phyloP scores from a whole-genome alignment of 2,888 invertebrate genomes.

The Lasius fuliginosus region DNA sequence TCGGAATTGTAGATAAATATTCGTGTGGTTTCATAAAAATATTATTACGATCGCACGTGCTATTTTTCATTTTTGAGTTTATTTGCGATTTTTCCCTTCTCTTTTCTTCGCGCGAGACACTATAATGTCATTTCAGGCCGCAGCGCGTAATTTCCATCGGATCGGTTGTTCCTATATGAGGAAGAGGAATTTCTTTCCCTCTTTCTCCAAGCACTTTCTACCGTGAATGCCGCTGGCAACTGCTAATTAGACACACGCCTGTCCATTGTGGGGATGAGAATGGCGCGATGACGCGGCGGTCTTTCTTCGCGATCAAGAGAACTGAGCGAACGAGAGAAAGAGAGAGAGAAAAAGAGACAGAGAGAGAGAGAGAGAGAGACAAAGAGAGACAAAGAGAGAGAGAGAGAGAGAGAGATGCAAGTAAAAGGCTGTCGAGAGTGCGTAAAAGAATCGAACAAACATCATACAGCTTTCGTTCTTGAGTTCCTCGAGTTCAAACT shows the following conservation, averaged over 20 bases:
- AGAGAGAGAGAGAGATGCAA: background rate
- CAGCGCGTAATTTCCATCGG: conserved; percentile 55
- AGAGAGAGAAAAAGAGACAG: conserved; percentile 20
- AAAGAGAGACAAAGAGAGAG: background rate
- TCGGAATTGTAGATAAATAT: background rate
- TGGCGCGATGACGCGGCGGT: conserved; percentile 65
- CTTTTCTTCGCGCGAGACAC: background rate
- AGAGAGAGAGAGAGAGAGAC: background rate
- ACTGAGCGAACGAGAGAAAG: background rate
- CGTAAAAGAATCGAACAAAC: conserved; percentile 9
- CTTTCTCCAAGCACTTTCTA: conserved; percentile 33
- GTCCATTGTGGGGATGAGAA: conserved; percentile 68
- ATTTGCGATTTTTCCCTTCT: background rate
- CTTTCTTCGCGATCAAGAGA: conserved; percentile 44
- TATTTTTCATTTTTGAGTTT: background rate
- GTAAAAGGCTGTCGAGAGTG: background rate
- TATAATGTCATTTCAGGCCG: conserved; percentile 44
- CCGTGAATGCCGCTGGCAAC: conserved; percentile 60
- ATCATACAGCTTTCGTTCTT: background rate
- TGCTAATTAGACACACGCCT: conserved; percentile 73
- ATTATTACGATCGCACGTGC: background rate
- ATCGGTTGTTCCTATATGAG: conserved; percentile 46
- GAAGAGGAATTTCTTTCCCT: conserved; percentile 2
- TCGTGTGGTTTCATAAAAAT: background rate
- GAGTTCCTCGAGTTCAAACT: background rate